Base-by-base conservation (phyloP, 2,888 invertebrate species). In the Stenichneumon culpator region DNA sequence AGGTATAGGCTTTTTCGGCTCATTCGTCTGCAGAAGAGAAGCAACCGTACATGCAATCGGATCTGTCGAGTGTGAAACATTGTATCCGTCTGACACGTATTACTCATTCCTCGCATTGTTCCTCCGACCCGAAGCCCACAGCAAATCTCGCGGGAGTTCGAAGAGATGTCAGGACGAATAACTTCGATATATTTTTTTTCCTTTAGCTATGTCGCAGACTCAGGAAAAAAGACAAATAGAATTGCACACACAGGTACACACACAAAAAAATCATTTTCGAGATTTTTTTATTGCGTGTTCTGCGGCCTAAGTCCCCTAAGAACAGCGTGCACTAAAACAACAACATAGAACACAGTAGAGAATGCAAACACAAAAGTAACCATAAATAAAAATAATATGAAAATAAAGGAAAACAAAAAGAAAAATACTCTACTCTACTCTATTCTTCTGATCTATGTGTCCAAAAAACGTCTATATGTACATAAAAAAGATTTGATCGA, bases 41-140 rank as follows among this genome's bases (percentile, higher is more conserved):
- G 67, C 67, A 54, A 54, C 72, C 70, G 73, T 72, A 57, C 63
- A 68, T 87, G 86, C 86, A 89, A 92, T 92, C 89, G 92, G 92
- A 92, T 92, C 90, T 88, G 88, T 86, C 86, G 86, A 92, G 92
- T 91, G 92, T 91, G 89, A 89, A 92, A 89, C 87, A 88, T 81
- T 92, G 91, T 92, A 90, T 89, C 81, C 88, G 87, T 87, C 86
- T 82, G 88, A 87, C 87, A 83, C 77, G 86, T 16, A 68, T 85
- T 87, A 83, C 54, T 73, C 36, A 47, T 63, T 52, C 70, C 44
- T 77, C 75, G 60, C 36, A 52, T 77, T 77, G 32, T 67, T 79
- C 57, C 39, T 65, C 57, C 67, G 28, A 16, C 22, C 54, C 44
- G 47, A 36, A 65, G 47, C 69, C 47, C 54, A 54, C 69, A 63